phyloP scores from a whole-genome alignment of 1,140 invertebrate species.

The Drosophila ogumai region DNA sequence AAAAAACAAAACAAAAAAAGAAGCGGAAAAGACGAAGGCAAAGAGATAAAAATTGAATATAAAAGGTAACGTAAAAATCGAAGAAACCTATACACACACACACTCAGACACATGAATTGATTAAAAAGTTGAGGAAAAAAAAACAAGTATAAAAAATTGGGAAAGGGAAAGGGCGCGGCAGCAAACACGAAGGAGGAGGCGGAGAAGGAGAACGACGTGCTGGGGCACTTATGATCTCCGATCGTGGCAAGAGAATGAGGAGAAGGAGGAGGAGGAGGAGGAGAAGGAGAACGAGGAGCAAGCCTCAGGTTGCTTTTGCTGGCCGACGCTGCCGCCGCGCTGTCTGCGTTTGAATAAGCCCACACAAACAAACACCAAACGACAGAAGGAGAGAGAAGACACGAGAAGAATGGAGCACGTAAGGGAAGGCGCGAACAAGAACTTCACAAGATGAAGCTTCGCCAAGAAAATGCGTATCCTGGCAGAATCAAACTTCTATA shows the following conservation, averaged over 20 bases:
- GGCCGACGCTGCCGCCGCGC: constrained; percentile 69
- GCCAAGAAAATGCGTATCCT: constrained; percentile 12
- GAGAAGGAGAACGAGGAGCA: constrained; percentile 8
- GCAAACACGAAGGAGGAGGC: constrained; percentile 7
- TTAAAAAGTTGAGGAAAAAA: constrained; percentile 74
- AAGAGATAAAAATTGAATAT: constrained; percentile 81
- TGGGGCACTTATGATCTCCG: constrained; percentile 54
- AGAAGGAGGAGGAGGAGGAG: neutral
- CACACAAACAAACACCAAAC: constrained; percentile 55
- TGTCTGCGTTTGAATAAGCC: constrained; percentile 80
- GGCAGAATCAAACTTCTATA: constrained; percentile 1
- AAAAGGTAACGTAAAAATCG: constrained; percentile 81
- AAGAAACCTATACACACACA: constrained; percentile 76
- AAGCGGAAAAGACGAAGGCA: constrained; percentile 78
- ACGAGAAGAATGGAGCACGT: neutral
- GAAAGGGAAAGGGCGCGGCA: constrained; percentile 44
- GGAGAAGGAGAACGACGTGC: constrained; percentile 38
- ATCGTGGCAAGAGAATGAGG: constrained; percentile 16
- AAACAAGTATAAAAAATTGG: constrained; percentile 40
- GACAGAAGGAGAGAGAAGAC: constrained; percentile 1
- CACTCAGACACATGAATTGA: constrained; percentile 68
- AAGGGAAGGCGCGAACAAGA: constrained; percentile 7
- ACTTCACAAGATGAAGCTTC: constrained; percentile 25
- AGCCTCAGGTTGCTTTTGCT: constrained; percentile 33
- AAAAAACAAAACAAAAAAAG: constrained; percentile 69